Conservation (phyloP, 2,113 vertebrate species). For the Esox niger region DNA sequence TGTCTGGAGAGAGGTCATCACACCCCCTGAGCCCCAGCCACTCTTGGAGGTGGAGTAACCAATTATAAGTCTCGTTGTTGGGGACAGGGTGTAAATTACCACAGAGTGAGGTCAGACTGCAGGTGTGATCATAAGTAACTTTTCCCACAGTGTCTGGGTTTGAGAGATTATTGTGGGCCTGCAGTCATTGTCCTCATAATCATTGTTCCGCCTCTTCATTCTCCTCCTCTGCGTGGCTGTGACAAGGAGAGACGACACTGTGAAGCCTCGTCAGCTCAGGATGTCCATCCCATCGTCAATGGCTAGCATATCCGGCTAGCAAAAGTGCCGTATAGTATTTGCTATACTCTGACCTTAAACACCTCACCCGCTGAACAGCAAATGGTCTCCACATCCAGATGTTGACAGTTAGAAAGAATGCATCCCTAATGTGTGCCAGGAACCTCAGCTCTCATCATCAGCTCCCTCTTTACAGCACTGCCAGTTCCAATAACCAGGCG, state of each 20-base stretch:
- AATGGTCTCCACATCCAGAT: no score
- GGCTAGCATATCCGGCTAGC: constrained; percentile 40
- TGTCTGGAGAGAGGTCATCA: no score
- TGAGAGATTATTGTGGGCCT: neutral
- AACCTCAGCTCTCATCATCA: no score
- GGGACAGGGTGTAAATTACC: constrained; percentile 37
- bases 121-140: constrained; percentile 44
- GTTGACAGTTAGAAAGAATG: no score
- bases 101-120: constrained; percentile 52
- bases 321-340: no score
- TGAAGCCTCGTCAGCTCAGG: constrained; percentile 63
- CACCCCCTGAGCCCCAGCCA: constrained; percentile 19
- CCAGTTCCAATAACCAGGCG: no score
- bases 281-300: constrained; percentile 44
- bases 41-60: constrained; percentile 34
- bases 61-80: constrained; percentile 35
- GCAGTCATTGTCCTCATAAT: constrained; percentile 30
- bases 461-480: no score
- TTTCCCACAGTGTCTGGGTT: constrained; percentile 24
- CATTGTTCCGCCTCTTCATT: constrained; percentile 25
- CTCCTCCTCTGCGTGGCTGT: neutral
- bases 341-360: no score
- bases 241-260: constrained; percentile 39
- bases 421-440: no score
- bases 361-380: no score